phyloP scores from a whole-genome alignment of 2,797 vertebrate species.

The Balearica regulorum region DNA sequence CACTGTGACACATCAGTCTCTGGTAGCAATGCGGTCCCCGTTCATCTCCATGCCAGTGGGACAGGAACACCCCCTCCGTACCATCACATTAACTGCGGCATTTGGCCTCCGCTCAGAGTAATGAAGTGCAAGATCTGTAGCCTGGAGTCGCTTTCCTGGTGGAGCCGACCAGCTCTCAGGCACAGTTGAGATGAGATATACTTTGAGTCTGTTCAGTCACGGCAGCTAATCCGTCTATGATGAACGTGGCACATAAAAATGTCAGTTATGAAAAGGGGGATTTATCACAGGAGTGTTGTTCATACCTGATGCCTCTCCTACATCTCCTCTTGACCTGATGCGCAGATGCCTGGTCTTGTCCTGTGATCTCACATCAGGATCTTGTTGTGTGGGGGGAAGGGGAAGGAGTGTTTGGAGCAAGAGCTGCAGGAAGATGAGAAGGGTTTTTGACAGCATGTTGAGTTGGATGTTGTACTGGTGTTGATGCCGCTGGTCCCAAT shows the following conservation, averaged over 20 bases:
- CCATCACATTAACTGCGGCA: not conserved
- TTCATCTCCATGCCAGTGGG: not conserved
- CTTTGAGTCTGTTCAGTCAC: not conserved
- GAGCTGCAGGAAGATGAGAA: constrained; percentile 61
- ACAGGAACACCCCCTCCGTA: not conserved
- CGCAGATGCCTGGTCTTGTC: constrained; percentile 44
- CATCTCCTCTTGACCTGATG: constrained; percentile 58
- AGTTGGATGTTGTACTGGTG: constrained; percentile 57
- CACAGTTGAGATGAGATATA: not conserved
- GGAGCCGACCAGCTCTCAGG: not conserved
- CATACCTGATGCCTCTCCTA: constrained; percentile 62
- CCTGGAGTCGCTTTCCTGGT: not conserved
- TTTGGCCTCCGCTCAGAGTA: not conserved
- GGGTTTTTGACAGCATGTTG: constrained; percentile 59
- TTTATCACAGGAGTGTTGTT: not conserved
- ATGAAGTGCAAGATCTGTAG: not conserved
- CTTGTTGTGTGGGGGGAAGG: constrained; percentile 29
- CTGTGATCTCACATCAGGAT: constrained; percentile 53
- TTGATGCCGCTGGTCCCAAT: constrained; percentile 60
- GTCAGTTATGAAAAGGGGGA: not conserved
- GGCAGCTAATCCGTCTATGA: not conserved
- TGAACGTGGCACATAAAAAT: not conserved
- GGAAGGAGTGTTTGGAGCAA: constrained; percentile 56
- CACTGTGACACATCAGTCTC: not conserved
- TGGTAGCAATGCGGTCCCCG: not conserved